These are phyloP conservation scores for Heliconius cydno DNA, from an alignment of 2,888 invertebrate genomes.

Conservation along the genomic window DNA sequence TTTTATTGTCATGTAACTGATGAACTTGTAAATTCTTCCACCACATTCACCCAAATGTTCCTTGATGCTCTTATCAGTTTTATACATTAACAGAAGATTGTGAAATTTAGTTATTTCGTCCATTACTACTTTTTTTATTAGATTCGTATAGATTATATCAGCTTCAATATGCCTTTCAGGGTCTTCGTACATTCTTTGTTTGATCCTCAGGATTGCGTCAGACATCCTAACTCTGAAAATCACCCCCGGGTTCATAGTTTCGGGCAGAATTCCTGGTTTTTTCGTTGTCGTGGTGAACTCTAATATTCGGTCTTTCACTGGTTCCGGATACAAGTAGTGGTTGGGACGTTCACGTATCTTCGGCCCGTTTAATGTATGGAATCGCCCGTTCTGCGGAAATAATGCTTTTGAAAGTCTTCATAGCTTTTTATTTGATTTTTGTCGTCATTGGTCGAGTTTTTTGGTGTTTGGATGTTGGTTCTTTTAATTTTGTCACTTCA, in stretches of 20 bases:
- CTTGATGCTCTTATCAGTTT: constrained; percentile 75
- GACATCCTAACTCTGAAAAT: constrained; percentile 78
- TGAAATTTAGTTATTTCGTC: constrained; percentile 79
- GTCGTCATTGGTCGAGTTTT: not conserved
- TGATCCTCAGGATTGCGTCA: constrained; percentile 74
- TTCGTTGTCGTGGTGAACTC: constrained; percentile 70
- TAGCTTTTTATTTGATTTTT: not conserved
- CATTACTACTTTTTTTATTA: constrained; percentile 77
- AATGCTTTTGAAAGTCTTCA: constrained; percentile 49
- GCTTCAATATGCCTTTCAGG: constrained; percentile 76
- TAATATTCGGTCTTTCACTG: constrained; percentile 71
- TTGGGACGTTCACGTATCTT: constrained; percentile 72
- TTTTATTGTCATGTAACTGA: constrained; percentile 78
- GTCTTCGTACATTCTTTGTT: constrained; percentile 78
- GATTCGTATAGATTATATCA: constrained; percentile 76
- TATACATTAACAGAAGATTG: constrained; percentile 74
- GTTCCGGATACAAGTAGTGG: constrained; percentile 76
- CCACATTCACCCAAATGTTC: constrained; percentile 79
- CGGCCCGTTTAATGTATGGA: constrained; percentile 67
- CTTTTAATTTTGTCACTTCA: not conserved
- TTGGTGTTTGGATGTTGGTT: not conserved
- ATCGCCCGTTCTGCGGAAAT: constrained; percentile 65
- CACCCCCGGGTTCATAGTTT: constrained; percentile 78
- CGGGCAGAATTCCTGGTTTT: constrained; percentile 71
- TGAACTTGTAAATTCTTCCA: constrained; percentile 76